These are phyloP conservation scores for Eupithecia insigniata DNA, from an alignment of 2,888 invertebrate genomes.

Conservation along the genomic window DNA sequence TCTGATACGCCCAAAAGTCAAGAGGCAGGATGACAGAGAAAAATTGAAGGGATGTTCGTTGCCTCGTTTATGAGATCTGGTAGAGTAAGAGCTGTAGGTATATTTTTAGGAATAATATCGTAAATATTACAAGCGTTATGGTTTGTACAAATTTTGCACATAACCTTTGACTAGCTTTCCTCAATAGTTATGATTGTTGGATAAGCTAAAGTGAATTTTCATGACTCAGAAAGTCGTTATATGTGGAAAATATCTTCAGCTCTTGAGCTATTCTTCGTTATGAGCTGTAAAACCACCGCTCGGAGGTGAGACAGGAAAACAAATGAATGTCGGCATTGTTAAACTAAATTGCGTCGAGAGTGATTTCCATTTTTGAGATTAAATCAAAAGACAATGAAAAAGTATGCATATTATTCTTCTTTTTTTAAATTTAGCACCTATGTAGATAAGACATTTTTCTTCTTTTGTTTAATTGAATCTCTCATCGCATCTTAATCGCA, in stretches of 20 bases:
- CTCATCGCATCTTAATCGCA: not conserved
- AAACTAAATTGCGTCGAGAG: slow-evolving; percentile 45
- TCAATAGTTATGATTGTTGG: not conserved
- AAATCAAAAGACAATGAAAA: slow-evolving; percentile 37
- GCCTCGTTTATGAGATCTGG: slow-evolving; percentile 42
- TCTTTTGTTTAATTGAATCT: not conserved
- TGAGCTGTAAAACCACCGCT: slow-evolving; percentile 43
- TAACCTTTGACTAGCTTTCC: not conserved
- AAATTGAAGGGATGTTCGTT: slow-evolving; percentile 63
- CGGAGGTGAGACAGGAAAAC: slow-evolving; percentile 62
- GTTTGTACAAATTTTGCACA: not conserved
- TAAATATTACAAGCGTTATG: too few species aligned
- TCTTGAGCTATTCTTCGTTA: slow-evolving; percentile 28
- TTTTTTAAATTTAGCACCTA: slow-evolving; percentile 23
- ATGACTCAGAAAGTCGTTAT: not conserved
- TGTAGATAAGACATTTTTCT: not conserved
- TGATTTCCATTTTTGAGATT: slow-evolving; percentile 38
- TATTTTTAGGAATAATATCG: too few species aligned
- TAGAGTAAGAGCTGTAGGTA: slow-evolving; percentile 22
- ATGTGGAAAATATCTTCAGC: not conserved
- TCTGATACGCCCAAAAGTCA: slow-evolving; percentile 65
- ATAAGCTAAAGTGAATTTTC: not conserved
- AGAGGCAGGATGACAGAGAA: slow-evolving; percentile 69
- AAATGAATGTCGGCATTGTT: slow-evolving; percentile 61
- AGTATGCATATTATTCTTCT: slow-evolving; percentile 23